These are phyloP conservation scores for Drosophila erecta DNA, from an alignment of 1,140 invertebrate genomes.

Conservation along the genomic window DNA sequence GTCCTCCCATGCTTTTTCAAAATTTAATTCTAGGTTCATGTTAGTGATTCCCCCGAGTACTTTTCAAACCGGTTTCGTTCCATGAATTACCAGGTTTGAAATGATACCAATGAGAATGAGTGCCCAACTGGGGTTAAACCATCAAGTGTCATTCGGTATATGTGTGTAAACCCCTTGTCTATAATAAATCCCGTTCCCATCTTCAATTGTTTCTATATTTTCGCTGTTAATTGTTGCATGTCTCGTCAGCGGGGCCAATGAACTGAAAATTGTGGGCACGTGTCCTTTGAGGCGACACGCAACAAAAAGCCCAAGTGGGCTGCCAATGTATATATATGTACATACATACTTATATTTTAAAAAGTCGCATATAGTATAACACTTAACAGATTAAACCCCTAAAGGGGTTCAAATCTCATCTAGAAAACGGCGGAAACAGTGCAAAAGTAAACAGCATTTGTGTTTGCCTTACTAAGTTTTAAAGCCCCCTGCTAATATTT, in stretches of 20 bases:
- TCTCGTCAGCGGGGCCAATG: slow-evolving; percentile 45
- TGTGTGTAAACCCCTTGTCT: background rate
- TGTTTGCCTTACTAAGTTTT: slow-evolving; percentile 8
- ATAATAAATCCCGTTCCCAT: slow-evolving; percentile 15
- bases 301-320: background rate
- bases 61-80: background rate
- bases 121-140: background rate
- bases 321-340: no score
- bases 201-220: slow-evolving; percentile 23
- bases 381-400: slow-evolving; percentile 4
- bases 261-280: slow-evolving; percentile 46
- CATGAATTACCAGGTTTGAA: background rate
- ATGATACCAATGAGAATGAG: background rate
- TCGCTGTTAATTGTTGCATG: slow-evolving; percentile 40
- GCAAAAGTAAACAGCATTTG: slow-evolving; percentile 1
- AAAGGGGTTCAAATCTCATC: slow-evolving; percentile 2
- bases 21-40: no score
- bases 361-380: background rate
- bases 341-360: background rate
- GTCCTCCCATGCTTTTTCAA: no score
- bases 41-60: no score
- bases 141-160: background rate
- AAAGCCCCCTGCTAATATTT: slow-evolving; percentile 46
- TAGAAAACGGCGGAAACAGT: slow-evolving; percentile 3
- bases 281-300: slow-evolving; percentile 43